A percentile compares a stretch with the other conserved stretches of the same genome.
These are phyloP conservation scores for Numenius phaeopus DNA, from an alignment of 2,797 vertebrate species.

Conservation along the genomic window DNA sequence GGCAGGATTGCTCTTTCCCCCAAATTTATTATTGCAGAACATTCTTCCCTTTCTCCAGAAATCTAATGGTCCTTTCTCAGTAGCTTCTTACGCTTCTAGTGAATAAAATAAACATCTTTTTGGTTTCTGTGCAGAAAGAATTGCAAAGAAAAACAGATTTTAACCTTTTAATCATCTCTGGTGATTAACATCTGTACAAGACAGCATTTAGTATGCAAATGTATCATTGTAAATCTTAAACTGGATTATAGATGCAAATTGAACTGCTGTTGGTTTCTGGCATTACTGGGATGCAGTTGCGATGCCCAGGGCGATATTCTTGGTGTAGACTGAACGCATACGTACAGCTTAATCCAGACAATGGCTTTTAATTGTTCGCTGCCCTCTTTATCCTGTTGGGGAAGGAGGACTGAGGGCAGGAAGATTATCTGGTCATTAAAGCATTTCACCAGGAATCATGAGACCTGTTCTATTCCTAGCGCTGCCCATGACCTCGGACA, in stretches of 20 bases:
- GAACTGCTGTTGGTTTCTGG: background rate
- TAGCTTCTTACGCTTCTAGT: background rate
- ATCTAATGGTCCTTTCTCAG: background rate
- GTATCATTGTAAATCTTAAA: background rate
- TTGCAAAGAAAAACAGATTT: background rate
- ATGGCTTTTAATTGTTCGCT: background rate
- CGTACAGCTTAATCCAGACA: background rate
- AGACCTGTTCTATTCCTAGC: background rate
- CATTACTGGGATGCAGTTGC: background rate
- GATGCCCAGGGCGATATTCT: background rate
- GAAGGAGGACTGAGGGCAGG: background rate
- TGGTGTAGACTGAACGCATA: background rate
- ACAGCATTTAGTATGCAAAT: background rate
- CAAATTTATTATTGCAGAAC: background rate
- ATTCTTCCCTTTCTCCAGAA: background rate
- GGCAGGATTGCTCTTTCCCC: background rate
- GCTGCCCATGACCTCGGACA: accelerated
- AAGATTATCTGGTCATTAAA: background rate
- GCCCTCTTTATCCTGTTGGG: background rate
- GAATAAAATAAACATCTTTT: background rate
- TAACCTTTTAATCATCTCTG: background rate
- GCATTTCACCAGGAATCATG: background rate
- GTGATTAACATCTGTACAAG: background rate
- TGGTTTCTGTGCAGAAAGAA: background rate
- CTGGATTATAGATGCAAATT: background rate